phyloP scores from a whole-genome alignment of 2,888 invertebrate genomes.

The Sinopyrophorus schimmeli region DNA sequence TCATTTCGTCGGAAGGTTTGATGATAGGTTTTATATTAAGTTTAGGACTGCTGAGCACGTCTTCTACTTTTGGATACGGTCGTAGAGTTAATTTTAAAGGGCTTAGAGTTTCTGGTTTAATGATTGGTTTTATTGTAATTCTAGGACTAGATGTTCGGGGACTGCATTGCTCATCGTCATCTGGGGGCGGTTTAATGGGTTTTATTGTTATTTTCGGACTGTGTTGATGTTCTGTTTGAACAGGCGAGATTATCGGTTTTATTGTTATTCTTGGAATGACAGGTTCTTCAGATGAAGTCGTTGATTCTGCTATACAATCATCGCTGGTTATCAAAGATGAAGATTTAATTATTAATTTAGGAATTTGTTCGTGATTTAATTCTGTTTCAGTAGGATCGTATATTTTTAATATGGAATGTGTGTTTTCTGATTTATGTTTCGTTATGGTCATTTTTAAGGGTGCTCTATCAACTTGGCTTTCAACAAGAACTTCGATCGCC shows the following conservation, averaged over 20 bases:
- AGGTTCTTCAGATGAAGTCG: conserved; percentile 44
- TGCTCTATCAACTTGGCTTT: conserved; percentile 42
- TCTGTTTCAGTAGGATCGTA: conserved; percentile 45
- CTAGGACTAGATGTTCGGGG: conserved; percentile 46
- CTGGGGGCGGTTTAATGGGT: no score
- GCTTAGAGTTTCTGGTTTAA: conserved; percentile 39
- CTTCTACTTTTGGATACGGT: conserved; percentile 51
- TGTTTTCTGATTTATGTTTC: conserved; percentile 50
- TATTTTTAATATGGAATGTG: conserved; percentile 53
- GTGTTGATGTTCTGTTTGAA: conserved; percentile 32
- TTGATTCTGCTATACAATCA: conserved; percentile 16
- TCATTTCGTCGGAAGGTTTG: conserved; percentile 38
- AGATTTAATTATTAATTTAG: conserved; percentile 35
- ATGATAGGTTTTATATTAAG: conserved; percentile 59
- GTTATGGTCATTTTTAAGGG: conserved; percentile 54
- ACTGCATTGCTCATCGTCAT: conserved; percentile 19
- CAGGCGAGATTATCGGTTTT: conserved; percentile 53
- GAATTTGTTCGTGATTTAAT: conserved; percentile 10
- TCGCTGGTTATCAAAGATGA: conserved; percentile 12
- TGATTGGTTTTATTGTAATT: conserved; percentile 53
- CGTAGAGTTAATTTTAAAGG: conserved; percentile 56
- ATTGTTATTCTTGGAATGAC: conserved; percentile 56
- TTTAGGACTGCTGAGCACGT: conserved; percentile 52
- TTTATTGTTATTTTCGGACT: conserved; percentile 45
- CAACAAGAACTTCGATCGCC: conserved; percentile 17